Percentiles rank a stretch among this genome's conserved stretches.
phyloP scores from a whole-genome alignment of 2,888 invertebrate genomes.

The Netelia fuscicornis region DNA sequence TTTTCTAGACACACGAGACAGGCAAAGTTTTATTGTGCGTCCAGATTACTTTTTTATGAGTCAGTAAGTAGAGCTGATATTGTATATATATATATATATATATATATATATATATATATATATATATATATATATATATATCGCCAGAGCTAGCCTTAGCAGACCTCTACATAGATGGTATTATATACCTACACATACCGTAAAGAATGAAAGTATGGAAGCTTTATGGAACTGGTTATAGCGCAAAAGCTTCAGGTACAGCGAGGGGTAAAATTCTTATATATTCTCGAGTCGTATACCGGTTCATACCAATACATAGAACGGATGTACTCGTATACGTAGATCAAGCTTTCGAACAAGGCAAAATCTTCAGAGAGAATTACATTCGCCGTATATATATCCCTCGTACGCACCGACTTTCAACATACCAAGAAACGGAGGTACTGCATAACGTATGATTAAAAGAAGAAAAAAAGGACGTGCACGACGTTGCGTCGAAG shows the following conservation, averaged over 20 bases:
- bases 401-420: no score
- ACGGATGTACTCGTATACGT: not conserved
- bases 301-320: not conserved
- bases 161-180: not conserved
- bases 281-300: slow-evolving; percentile 25
- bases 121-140: slow-evolving; percentile 7
- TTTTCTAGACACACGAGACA: slow-evolving; percentile 57
- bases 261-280: slow-evolving; percentile 38
- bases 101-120: slow-evolving; percentile 11
- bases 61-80: slow-evolving; percentile 58
- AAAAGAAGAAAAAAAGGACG: no score
- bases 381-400: no score
- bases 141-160: not conserved
- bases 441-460: no score
- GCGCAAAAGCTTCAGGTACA: not conserved
- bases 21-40: slow-evolving; percentile 64
- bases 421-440: no score
- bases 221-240: slow-evolving; percentile 1
- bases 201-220: slow-evolving; percentile 21
- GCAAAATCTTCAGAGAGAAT: not conserved
- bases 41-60: slow-evolving; percentile 66
- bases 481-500: no score
- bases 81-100: not conserved
- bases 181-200: not conserved
- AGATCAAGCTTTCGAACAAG: not conserved